Percentiles rank a stretch among this genome's conserved stretches.
phyloP scores from a whole-genome alignment of 2,113 vertebrate genomes.

The Corythaixoides concolor region DNA sequence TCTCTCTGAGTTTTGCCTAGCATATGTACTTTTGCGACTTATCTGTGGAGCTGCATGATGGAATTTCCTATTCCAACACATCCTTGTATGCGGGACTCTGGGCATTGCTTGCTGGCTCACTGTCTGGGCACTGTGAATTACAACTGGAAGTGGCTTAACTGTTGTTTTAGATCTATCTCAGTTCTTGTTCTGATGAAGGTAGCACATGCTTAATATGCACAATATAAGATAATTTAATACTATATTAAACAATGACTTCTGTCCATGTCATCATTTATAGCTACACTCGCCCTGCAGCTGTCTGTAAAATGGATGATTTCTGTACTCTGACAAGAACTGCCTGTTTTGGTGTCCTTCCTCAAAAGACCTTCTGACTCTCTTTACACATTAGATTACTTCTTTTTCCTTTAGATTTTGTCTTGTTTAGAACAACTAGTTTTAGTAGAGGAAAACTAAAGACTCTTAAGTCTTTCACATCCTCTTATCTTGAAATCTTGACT shows the following conservation, averaged over 20 bases:
- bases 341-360: not conserved
- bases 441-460: not conserved
- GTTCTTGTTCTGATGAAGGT: not conserved
- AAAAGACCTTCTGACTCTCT: not conserved
- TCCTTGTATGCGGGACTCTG: not conserved
- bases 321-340: not conserved
- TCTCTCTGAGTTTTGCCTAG: not conserved
- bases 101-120: not conserved
- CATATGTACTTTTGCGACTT: not conserved
- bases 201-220: not conserved
- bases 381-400: not conserved
- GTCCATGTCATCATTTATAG: not conserved
- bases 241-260: not conserved
- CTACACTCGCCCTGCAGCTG: not conserved
- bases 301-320: not conserved
- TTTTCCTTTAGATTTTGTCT: not conserved
- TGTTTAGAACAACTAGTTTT: not conserved
- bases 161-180: not conserved
- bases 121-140: not conserved
- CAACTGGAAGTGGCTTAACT: not conserved
- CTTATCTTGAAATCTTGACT: not conserved
- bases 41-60: not conserved
- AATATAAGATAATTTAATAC: not conserved
- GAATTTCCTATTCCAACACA: not conserved
- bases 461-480: not conserved